These are phyloP conservation scores for Halesus radiatus DNA, from an alignment of 1,140 invertebrate species.

Conservation along the genomic window DNA sequence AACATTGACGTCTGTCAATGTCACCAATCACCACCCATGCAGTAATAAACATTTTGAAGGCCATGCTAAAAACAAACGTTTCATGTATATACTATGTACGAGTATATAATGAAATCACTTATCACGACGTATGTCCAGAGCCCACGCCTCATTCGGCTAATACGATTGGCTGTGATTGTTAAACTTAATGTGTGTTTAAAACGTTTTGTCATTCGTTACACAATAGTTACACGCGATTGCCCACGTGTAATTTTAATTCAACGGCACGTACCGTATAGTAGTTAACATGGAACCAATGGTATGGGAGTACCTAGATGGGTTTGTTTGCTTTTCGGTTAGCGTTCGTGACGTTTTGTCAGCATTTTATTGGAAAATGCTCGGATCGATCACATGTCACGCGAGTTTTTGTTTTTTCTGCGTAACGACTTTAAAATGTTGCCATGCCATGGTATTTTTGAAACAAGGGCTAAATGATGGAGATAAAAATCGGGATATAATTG, in stretches of 20 bases:
- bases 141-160: background rate
- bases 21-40: background rate
- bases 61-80: background rate
- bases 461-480: too few relatives aligned
- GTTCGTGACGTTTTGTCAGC: too few relatives aligned
- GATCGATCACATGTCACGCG: too few relatives aligned
- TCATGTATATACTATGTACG: background rate
- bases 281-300: too few relatives aligned
- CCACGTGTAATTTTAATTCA: background rate
- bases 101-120: slow-evolving; percentile 25
- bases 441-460: too few relatives aligned
- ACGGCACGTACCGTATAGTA: too few relatives aligned
- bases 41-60: background rate
- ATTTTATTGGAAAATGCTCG: too few relatives aligned
- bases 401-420: too few relatives aligned
- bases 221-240: background rate
- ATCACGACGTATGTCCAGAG: background rate
- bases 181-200: background rate
- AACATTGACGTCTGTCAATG: background rate
- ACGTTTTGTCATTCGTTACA: slow-evolving; percentile 15
- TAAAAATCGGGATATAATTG: too few relatives aligned
- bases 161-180: slow-evolving; percentile 2
- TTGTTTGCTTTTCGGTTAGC: too few relatives aligned
- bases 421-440: too few relatives aligned
- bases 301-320: too few relatives aligned